Evolutionary conservation across 2,113 vertebrate species (phyloP).

Genomic region (Oxygymnocypris stewartii): DNA sequence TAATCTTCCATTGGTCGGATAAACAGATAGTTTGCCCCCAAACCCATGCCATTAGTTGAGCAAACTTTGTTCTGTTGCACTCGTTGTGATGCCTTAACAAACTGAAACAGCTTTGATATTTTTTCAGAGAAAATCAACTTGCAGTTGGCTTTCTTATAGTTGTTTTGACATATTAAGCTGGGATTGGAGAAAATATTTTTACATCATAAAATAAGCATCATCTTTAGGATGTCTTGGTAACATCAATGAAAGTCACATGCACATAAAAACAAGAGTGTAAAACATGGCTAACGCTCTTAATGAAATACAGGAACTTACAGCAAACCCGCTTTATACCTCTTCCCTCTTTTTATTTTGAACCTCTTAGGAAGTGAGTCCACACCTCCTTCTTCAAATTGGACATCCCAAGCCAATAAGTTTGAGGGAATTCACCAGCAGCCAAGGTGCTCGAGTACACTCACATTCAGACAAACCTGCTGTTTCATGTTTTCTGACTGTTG

Average conservation of each 20-base stretch:
- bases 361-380: conserved; percentile 83
- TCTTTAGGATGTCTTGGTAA: background rate
- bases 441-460: conserved; percentile 68
- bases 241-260: background rate
- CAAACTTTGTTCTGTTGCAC: background rate
- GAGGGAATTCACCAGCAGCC: conserved; percentile 87
- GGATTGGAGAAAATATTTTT: background rate
- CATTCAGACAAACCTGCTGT: background rate
- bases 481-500: background rate
- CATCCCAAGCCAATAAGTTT: conserved; percentile 79
- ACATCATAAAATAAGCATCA: background rate
- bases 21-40: background rate
- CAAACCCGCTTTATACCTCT: background rate
- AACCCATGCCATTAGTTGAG: background rate
- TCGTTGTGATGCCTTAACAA: background rate
- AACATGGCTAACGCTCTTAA: background rate
- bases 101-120: background rate
- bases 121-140: background rate
- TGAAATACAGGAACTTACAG: conserved; percentile 1
- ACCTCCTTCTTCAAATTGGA: conserved; percentile 76
- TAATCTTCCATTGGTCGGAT: background rate
- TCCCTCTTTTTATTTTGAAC: conserved; percentile 24
- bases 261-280: background rate
- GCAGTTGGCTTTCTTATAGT: background rate
- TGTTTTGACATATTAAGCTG: background rate